These are phyloP conservation scores for Acleris cristana DNA, from an alignment of 2,888 invertebrate species.

Conservation along the genomic window DNA sequence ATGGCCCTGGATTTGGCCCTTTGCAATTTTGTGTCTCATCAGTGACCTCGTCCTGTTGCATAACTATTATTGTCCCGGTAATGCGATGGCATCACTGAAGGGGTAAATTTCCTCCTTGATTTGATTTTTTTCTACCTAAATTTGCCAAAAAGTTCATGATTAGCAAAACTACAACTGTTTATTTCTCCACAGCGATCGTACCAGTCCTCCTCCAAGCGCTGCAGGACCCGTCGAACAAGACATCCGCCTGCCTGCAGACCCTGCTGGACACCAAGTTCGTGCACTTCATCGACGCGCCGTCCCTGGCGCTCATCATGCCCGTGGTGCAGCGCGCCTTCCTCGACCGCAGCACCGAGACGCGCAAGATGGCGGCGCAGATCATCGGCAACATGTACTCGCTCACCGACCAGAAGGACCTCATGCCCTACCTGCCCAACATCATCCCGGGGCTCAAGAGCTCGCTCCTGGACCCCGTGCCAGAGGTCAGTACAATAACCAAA, in stretches of 20 bases:
- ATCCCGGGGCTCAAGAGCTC: constrained; percentile 98
- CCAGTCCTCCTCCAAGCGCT: constrained; percentile 94
- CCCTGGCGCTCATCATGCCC: constrained; percentile 99
- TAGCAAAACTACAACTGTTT: neutral
- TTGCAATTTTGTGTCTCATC: too few species aligned
- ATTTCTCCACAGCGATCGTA: constrained; percentile 87
- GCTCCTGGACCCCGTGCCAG: constrained; percentile 98
- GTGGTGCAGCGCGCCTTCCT: constrained; percentile 99
- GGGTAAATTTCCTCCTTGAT: too few species aligned
- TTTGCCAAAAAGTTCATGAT: too few species aligned
- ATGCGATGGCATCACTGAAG: too few species aligned
- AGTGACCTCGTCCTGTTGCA: too few species aligned
- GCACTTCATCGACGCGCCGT: constrained; percentile 99
- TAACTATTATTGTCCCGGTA: too few species aligned
- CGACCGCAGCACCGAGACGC: constrained; percentile 98
- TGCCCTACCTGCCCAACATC: constrained; percentile 97
- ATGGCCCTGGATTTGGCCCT: too few species aligned
- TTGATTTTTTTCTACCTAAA: too few species aligned
- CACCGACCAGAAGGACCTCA: constrained; percentile 98
- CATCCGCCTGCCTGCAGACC: constrained; percentile 95
- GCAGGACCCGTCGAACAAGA: constrained; percentile 98
- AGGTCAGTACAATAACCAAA: constrained; percentile 77
- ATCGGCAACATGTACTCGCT: constrained; percentile 99
- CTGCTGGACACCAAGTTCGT: constrained; percentile 98
- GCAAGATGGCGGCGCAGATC: constrained; percentile 99